A percentile compares a stretch with the other conserved stretches of the same genome.
Conservation (phyloP, 2,797 vertebrate genomes). For the Chaetodon trifasciatus region DNA sequence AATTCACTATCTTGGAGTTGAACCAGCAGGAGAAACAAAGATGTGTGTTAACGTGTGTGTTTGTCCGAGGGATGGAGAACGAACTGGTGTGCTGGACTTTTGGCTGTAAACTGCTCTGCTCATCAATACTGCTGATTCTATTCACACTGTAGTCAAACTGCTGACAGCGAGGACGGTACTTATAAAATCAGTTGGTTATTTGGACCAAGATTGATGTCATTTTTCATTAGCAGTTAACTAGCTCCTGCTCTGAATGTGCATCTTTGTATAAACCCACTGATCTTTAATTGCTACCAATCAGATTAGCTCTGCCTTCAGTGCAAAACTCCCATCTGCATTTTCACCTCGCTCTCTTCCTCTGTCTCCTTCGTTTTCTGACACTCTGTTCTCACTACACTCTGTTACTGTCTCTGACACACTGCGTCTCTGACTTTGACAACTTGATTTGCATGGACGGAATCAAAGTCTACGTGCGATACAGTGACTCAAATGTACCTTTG, state of each 20-base stretch:
- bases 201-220: neutral
- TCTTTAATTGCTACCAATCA: neutral
- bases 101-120: neutral
- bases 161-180: neutral
- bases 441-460: slow-evolving; percentile 32
- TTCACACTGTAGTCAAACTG: no score
- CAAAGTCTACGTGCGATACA: slow-evolving; percentile 23
- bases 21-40: slow-evolving; percentile 3
- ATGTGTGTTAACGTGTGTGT: neutral
- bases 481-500: slow-evolving; percentile 53
- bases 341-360: neutral
- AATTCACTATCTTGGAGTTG: slow-evolving; percentile 3
- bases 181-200: neutral
- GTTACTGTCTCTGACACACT: slow-evolving; percentile 9
- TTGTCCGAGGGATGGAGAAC: neutral
- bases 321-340: neutral
- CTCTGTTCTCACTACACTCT: neutral
- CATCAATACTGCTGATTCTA: neutral
- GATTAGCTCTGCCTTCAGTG: neutral
- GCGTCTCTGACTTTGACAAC: slow-evolving; percentile 14
- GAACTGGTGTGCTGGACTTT: neutral
- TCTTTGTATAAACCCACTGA: neutral
- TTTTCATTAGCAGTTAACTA: neutral
- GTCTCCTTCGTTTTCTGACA: slow-evolving; percentile 3
- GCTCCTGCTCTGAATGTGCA: neutral